These are phyloP conservation scores for Neoarius graeffei DNA, from an alignment of 2,113 vertebrate species.

Conservation along the genomic window DNA sequence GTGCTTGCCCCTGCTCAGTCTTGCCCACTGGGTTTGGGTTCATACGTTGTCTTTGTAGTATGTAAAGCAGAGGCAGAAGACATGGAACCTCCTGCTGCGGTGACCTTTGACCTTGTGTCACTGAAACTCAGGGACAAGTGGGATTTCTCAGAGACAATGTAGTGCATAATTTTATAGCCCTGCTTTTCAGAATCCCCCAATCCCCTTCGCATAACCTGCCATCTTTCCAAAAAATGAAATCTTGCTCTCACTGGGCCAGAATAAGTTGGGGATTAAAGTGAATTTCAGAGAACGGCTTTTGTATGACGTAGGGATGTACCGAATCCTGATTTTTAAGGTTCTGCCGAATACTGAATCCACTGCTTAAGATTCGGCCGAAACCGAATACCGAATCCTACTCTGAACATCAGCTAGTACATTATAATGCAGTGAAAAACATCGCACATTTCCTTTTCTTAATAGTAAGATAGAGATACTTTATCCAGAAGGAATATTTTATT, in stretches of 20 bases:
- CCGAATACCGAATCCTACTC: too few relatives aligned
- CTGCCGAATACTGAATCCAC: too few relatives aligned
- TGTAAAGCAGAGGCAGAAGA: constrained; percentile 41
- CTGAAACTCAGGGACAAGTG: constrained; percentile 60
- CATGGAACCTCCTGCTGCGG: constrained; percentile 58
- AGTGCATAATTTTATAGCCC: constrained; percentile 64
- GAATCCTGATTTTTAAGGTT: too few relatives aligned
- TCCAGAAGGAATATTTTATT: too few relatives aligned
- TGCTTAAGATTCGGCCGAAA: too few relatives aligned
- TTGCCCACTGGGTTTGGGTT: neutral
- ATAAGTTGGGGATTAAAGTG: constrained; percentile 66
- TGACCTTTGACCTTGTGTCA: constrained; percentile 66
- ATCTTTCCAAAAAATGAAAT: constrained; percentile 53
- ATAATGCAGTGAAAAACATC: too few relatives aligned
- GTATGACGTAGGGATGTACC: too few relatives aligned
- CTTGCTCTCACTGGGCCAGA: constrained; percentile 47
- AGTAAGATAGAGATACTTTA: too few relatives aligned
- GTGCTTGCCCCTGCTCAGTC: neutral
- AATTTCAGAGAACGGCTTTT: constrained; percentile 66
- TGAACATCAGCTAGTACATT: too few relatives aligned
- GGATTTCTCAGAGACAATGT: constrained; percentile 64
- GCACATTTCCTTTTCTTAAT: too few relatives aligned
- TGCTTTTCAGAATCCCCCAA: constrained; percentile 68
- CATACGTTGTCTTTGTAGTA: neutral
- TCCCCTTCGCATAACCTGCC: constrained; percentile 40